phyloP scores from a whole-genome alignment of 1,140 invertebrate species.

The Aphidius gifuensis region DNA sequence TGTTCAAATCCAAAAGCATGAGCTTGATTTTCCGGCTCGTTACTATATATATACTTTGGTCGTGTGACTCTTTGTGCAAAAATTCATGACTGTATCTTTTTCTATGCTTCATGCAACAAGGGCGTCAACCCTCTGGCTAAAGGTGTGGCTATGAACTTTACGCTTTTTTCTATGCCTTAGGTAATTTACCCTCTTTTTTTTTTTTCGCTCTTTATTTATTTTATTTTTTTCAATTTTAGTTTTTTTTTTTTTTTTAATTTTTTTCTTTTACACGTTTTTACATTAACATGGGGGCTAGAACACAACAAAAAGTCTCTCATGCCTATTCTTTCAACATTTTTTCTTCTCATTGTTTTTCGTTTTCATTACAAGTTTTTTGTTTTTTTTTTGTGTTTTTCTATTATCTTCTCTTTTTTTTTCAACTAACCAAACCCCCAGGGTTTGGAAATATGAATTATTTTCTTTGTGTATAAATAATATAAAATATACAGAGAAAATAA shows the following conservation, averaged over 20 bases:
- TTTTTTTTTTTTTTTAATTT: background rate
- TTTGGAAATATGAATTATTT: no score
- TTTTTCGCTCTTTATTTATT: background rate
- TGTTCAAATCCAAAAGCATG: slow-evolving; percentile 8
- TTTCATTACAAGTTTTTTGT: no score
- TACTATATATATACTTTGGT: slow-evolving; percentile 25
- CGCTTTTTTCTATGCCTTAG: slow-evolving; percentile 6
- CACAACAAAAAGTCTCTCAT: background rate
- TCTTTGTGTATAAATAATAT: no score
- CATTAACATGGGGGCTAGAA: slow-evolving; percentile 6
- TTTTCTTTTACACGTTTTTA: background rate
- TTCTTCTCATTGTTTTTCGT: no score
- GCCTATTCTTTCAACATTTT: background rate
- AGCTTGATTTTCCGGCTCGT: slow-evolving; percentile 34
- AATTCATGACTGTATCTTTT: slow-evolving; percentile 16
- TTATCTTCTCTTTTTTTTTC: no score
- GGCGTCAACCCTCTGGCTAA: slow-evolving; percentile 22
- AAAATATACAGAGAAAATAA: no score
- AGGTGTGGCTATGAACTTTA: slow-evolving; percentile 18
- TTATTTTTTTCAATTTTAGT: background rate
- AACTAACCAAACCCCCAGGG: no score
- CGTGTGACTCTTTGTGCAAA: slow-evolving; percentile 23
- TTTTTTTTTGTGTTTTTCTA: no score
- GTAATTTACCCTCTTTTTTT: slow-evolving; percentile 14
- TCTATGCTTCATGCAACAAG: background rate